Evolutionary conservation across 2,888 invertebrate genomes (phyloP).

Genomic region (Stramonita haemastoma): DNA sequence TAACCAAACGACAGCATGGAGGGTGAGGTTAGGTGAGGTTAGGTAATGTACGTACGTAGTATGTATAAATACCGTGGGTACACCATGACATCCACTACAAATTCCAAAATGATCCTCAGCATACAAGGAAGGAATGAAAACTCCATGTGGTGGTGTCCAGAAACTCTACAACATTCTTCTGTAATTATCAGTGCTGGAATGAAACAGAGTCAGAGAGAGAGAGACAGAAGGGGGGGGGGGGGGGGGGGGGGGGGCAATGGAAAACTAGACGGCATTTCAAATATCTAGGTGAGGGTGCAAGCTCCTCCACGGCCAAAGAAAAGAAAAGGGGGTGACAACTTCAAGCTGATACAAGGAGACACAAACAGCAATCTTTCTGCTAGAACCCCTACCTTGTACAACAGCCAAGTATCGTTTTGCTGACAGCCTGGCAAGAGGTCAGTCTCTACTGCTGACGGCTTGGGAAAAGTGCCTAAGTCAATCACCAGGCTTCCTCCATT

Average conservation of each 20-base stretch:
- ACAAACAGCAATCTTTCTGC: too few relatives aligned
- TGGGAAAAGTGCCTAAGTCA: too few relatives aligned
- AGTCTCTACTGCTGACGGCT: too few relatives aligned
- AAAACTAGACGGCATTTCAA: background rate
- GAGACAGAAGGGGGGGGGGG: background rate
- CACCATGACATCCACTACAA: background rate
- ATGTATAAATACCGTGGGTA: background rate
- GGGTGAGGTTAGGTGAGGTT: too few relatives aligned
- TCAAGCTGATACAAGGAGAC: too few relatives aligned
- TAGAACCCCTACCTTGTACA: too few relatives aligned
- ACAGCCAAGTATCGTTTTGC: too few relatives aligned
- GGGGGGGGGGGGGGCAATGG: background rate
- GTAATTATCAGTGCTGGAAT: background rate
- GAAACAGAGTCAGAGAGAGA: background rate
- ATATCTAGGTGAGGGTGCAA: background rate
- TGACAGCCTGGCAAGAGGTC: too few relatives aligned
- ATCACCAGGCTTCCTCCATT: too few relatives aligned
- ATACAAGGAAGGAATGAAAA: slow-evolving; percentile 14
- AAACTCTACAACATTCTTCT: background rate
- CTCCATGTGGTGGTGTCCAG: background rate
- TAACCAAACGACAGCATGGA: background rate
- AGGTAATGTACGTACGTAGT: too few relatives aligned
- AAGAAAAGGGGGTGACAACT: background rate
- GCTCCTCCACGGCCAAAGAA: background rate
- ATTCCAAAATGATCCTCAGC: background rate